Evolutionary conservation across 2,113 vertebrate species (phyloP).

Genomic region (Parus major): DNA sequence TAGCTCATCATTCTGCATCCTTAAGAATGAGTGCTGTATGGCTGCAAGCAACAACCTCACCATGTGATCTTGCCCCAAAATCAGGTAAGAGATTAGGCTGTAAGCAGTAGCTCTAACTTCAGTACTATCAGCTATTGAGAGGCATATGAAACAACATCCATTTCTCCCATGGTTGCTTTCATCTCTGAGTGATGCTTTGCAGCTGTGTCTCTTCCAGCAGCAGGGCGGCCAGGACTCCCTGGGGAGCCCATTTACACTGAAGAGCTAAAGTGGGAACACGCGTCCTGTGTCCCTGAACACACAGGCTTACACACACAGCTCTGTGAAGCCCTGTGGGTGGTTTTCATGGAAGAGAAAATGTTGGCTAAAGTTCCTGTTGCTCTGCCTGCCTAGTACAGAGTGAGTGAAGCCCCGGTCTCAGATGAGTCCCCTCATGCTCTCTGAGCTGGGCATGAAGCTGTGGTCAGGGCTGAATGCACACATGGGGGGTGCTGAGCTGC

Average conservation of each 20-base stretch:
- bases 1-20: not conserved
- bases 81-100: not conserved
- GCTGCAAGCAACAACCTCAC: not conserved
- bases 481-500: not conserved
- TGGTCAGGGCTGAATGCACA: not conserved
- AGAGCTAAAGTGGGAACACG: constrained; percentile 40
- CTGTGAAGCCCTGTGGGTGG: not conserved
- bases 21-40: not conserved
- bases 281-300: not conserved
- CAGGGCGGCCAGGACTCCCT: not conserved
- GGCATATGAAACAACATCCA: not conserved
- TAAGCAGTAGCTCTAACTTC: not conserved
- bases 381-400: not conserved
- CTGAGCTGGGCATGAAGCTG: not conserved
- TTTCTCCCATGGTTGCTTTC: not conserved
- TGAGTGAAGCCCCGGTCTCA: rapidly evolving
- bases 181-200: constrained; percentile 4
- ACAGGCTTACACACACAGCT: not conserved
- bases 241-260: constrained; percentile 39
- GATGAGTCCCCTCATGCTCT: rapidly evolving
- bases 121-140: not conserved
- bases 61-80: not conserved
- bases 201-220: constrained; percentile 29
- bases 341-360: not conserved
- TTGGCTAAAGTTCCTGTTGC: not conserved